Percentiles rank a stretch among this genome's conserved stretches.
These are phyloP conservation scores for Ancistrus triradiatus DNA, from an alignment of 2,113 vertebrate species.

Conservation along the genomic window DNA sequence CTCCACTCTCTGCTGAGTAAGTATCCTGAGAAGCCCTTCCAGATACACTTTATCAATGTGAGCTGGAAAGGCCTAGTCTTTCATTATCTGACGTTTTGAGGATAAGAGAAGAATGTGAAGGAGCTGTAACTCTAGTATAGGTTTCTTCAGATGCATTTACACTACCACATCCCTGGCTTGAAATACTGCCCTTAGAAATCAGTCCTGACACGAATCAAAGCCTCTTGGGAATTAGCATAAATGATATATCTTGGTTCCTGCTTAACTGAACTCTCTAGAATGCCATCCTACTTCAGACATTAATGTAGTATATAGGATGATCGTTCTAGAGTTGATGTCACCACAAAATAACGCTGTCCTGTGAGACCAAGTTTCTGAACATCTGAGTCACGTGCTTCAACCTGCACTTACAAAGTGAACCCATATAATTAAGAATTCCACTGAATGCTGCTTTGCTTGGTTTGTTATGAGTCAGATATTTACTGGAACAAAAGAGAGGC, in stretches of 20 bases:
- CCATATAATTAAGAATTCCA: conserved; percentile 32
- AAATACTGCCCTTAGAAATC: background rate
- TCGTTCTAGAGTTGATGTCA: no score
- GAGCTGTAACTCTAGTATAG: conserved; percentile 48
- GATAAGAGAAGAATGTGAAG: conserved; percentile 69
- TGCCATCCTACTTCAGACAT: no score
- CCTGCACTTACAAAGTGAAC: conserved; percentile 8
- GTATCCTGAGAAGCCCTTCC: conserved; percentile 49
- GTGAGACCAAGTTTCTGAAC: conserved; percentile 33
- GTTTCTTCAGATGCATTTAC: conserved; percentile 23
- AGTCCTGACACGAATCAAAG: background rate
- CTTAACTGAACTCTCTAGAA: no score
- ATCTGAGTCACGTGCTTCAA: conserved; percentile 40
- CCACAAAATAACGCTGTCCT: no score
- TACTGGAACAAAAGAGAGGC: conserved; percentile 27
- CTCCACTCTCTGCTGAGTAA: conserved; percentile 22
- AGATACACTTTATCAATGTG: conserved; percentile 53
- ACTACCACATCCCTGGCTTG: background rate
- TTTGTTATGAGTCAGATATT: conserved; percentile 44
- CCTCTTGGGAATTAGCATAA: no score
- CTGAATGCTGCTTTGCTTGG: conserved; percentile 10
- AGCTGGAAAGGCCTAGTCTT: conserved; percentile 22
- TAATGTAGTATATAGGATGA: no score
- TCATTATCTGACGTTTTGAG: conserved; percentile 56
- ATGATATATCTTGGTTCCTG: no score